Conservation (phyloP, 2,797 vertebrate genomes). For the Sphenopsis melanotis region DNA sequence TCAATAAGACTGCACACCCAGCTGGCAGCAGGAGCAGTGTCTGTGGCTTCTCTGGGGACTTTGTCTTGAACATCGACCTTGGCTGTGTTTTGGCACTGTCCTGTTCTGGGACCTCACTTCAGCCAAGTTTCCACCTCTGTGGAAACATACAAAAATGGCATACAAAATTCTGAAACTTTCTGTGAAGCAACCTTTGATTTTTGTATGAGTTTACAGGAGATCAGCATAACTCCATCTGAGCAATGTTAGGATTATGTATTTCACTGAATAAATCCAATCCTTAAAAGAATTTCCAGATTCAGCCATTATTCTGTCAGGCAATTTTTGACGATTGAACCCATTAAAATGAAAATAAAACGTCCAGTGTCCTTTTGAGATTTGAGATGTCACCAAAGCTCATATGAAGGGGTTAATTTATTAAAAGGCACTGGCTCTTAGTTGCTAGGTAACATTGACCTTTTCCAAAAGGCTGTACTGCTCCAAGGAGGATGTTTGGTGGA, state of each 20-base stretch:
- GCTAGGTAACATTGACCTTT: slow-evolving; percentile 62
- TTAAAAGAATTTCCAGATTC: not conserved
- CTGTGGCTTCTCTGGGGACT: not conserved
- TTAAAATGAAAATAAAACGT: not conserved
- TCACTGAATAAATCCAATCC: not conserved
- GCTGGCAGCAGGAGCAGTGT: not conserved
- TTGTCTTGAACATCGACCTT: not conserved
- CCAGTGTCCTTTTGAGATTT: not conserved
- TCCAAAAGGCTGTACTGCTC: slow-evolving; percentile 1
- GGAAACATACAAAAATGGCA: not conserved
- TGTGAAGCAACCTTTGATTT: not conserved
- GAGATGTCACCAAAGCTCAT: not conserved
- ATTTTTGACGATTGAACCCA: not conserved
- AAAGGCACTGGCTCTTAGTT: slow-evolving; percentile 20
- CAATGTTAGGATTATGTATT: not conserved
- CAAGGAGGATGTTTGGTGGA: not conserved
- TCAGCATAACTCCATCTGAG: not conserved
- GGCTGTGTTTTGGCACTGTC: not conserved
- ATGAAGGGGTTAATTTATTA: slow-evolving; percentile 48
- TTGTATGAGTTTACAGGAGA: not conserved
- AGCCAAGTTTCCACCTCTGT: not conserved
- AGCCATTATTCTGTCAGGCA: not conserved
- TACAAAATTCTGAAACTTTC: not conserved
- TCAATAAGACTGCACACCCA: not conserved
- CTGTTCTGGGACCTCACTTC: not conserved